Base-by-base conservation (phyloP, 2,888 invertebrate species). In the Macrophya annulata region DNA sequence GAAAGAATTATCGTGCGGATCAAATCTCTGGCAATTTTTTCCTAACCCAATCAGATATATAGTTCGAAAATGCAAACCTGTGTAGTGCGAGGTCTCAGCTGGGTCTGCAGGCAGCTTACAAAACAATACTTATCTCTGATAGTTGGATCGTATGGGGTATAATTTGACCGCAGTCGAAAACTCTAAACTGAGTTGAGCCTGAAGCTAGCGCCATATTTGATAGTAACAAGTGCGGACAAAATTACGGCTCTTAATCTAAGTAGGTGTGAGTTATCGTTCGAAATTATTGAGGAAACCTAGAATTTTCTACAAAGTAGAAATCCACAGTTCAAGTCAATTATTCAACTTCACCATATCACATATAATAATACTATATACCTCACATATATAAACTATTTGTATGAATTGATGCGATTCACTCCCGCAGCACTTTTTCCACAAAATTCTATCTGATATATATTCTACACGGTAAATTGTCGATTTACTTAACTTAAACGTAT, bases 221-320 rank as follows among this genome's bases (percentile, higher is more conserved):
- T 83, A 51, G 65, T 83, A 83, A 83, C 68, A 83, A 71, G 83
- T 83, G 71, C 68, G 45, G 83, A 83, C 71, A 40, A 83, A 68
- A 83, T 83, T 83, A 68, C 71, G 48, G 83, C 71, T 83, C 71
- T 68, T 83, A 83, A 83, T 83, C 83, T 48, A 83, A 83, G 83
- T 83, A 83, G 83, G 83, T 83, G 83, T 71, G 83, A 83, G 48
- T 83, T 83, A 83, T 83, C 31, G 83, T 83, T 68, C 31, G 17
- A 83, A 83, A 83, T 83, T n/a, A 62, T 76, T 48, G 37, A 68
- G 48, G 51, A 21, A 62, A 40, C 48, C 31, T 83, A 15, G 37
- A 71, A 71, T 68, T 68, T 48, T 62, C 5, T 81, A 43, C 59
- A 37, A 68, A 37, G 1, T 62, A 62, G 62, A 25, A 62, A 62